Percentiles rank a stretch among this genome's conserved stretches.
phyloP scores from a whole-genome alignment of 2,113 vertebrate genomes.

The Cavia porcellus region DNA sequence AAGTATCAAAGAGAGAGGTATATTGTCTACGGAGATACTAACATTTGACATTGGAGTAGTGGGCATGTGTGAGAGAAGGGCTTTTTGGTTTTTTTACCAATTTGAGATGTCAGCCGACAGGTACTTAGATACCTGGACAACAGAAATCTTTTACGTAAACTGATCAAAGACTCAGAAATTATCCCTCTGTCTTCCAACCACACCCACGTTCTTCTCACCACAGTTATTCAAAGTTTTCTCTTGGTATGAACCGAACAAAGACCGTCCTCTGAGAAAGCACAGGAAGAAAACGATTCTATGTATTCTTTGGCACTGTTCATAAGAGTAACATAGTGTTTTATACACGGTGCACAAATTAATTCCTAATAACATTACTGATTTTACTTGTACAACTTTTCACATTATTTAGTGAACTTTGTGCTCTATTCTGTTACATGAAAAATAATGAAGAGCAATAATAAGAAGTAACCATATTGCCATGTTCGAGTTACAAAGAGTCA shows the following conservation, averaged over 20 bases:
- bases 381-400: slow-evolving; percentile 10
- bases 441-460: slow-evolving; percentile 38
- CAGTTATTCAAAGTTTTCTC: slow-evolving; percentile 41
- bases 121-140: neutral
- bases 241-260: neutral
- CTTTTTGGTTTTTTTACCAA: neutral
- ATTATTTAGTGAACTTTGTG: slow-evolving; percentile 20
- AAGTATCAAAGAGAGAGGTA: slow-evolving; percentile 2
- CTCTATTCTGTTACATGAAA: slow-evolving; percentile 9
- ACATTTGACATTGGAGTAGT: neutral
- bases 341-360: neutral
- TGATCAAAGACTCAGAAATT: slow-evolving; percentile 45
- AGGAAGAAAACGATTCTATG: neutral
- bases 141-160: slow-evolving; percentile 12
- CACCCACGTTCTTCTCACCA: slow-evolving; percentile 38
- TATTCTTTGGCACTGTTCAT: neutral
- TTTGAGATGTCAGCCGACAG: neutral
- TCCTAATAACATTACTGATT: neutral
- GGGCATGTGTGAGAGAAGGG: neutral
- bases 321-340: neutral
- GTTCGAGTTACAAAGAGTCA: slow-evolving; percentile 11
- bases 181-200: slow-evolving; percentile 54
- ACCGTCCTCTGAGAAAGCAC: neutral
- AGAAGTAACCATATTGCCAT: slow-evolving; percentile 22
- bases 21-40: neutral